phyloP scores from a whole-genome alignment of 2,113 vertebrate species.

The Hepsetus odoe region DNA sequence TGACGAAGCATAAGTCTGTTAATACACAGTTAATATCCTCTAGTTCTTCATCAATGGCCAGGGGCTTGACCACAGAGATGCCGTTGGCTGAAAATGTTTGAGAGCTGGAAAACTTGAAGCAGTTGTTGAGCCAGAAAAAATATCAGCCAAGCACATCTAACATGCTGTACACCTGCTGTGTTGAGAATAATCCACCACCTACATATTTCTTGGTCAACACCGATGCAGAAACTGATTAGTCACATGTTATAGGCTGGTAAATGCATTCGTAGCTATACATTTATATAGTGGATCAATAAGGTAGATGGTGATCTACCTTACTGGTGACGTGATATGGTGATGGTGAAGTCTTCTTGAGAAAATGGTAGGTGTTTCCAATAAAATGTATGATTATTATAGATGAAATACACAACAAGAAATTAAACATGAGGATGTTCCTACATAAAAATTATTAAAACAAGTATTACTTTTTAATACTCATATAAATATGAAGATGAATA shows the following conservation, averaged over 20 bases:
- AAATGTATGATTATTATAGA: too few species aligned
- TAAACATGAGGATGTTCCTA: too few species aligned
- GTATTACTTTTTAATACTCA: too few species aligned
- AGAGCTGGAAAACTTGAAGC: background rate
- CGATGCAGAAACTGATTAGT: background rate
- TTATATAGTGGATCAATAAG: too few species aligned
- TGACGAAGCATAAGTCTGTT: background rate
- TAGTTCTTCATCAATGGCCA: background rate
- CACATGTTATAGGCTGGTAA: background rate
- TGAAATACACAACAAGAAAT: too few species aligned
- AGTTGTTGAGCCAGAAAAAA: background rate
- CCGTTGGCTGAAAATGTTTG: background rate
- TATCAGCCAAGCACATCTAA: background rate
- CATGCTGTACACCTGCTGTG: background rate
- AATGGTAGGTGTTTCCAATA: too few species aligned
- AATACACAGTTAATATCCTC: background rate
- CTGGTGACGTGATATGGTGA: too few species aligned
- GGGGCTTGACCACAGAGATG: background rate
- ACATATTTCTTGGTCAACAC: background rate
- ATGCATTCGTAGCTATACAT: background rate
- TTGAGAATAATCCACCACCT: background rate
- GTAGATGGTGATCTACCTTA: too few species aligned
- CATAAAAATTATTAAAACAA: too few species aligned
- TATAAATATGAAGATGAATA: too few species aligned
- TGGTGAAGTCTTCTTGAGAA: too few species aligned